Base-by-base conservation (phyloP, 2,888 invertebrate genomes). In the Sesia bembeciformis region DNA sequence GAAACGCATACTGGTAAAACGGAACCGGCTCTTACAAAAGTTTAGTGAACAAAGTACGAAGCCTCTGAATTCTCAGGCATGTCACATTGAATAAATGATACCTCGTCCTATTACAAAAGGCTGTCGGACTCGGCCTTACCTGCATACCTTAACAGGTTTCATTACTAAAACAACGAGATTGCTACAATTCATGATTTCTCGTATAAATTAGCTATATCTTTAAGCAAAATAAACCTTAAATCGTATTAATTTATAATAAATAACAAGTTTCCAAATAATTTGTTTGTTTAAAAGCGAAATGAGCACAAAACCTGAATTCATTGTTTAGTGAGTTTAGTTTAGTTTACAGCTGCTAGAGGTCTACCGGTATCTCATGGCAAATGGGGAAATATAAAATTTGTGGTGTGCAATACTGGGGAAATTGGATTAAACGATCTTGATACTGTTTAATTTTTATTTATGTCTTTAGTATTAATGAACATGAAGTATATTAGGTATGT, bases 1-100 rank as follows among this genome's bases (percentile, higher is more conserved):
- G 46, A 46, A 46, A 46, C 7, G 7, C 46, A 8, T 46, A 41
- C 41, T 41, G 2, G 41, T 41, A 46, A 46, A 46, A n/a, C 46
- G 46, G 46, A 46, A 46, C 7, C n/a, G 7, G 43, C 7, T 46
- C n/a, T 46, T 46, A 46, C 46, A 46, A 46, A 8, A 46, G 46
- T 46, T 46, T n/a, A 46, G 4, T 46, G 46, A 8, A 46, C 46
- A 50, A 50, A 7, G 50, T 50, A 50, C 50, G 38, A 50, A 39
- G 39, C 39, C 39, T 38, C 50, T 50, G 59, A 65, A 66, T 77
- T 77, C 78, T 70, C 77, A 76, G 68, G 70, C 66, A 74, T 77
- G 79, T 77, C 78, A 76, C 73, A 66, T 68, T 67, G 73, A 70
- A 81, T 80, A 76, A 81, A 79, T 78, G 74, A 72, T 70, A 67